These are phyloP conservation scores for Cliona cf. orientalis DNA, from an alignment of 37 sponge, comb jelly and placozoan species.

Conservation along the genomic window DNA sequence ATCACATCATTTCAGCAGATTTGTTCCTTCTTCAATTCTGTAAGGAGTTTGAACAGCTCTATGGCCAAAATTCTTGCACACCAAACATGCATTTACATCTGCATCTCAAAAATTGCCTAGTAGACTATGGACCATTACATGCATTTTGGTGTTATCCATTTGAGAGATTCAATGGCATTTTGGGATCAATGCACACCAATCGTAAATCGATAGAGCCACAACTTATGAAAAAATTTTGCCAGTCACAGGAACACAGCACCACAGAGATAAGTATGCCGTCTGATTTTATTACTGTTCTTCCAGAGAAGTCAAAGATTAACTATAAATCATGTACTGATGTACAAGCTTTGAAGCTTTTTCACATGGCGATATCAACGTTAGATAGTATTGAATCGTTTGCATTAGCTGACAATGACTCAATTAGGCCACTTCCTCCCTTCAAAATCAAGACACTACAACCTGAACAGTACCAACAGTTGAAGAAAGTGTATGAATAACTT, in stretches of 20 bases:
- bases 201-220: slow-evolving; percentile 46
- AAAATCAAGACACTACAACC: slow-evolving; percentile 1
- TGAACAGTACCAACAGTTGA: neutral
- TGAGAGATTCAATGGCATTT: slow-evolving; percentile 63
- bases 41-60: slow-evolving; percentile 29
- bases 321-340: too few species aligned
- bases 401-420: too few species aligned
- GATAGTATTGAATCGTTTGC: neutral
- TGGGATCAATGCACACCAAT: slow-evolving; percentile 56
- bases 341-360: neutral
- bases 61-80: slow-evolving; percentile 50
- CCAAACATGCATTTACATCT: slow-evolving; percentile 65
- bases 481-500: slow-evolving; percentile 17
- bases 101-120: slow-evolving; percentile 47
- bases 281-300: too few species aligned
- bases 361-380: slow-evolving; percentile 1
- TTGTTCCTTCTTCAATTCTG: slow-evolving; percentile 25
- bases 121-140: slow-evolving; percentile 72
- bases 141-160: slow-evolving; percentile 68
- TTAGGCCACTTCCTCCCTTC: slow-evolving; percentile 26
- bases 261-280: too few species aligned
- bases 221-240: slow-evolving; percentile 50
- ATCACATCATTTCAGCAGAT: slow-evolving; percentile 49
- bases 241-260: neutral
- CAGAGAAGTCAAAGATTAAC: too few species aligned